A percentile compares a stretch with the other conserved stretches of the same genome.
These are phyloP conservation scores for Phenganax stokvisi DNA, from an alignment of 92 coral and sea anemone genomes.

Conservation along the genomic window DNA sequence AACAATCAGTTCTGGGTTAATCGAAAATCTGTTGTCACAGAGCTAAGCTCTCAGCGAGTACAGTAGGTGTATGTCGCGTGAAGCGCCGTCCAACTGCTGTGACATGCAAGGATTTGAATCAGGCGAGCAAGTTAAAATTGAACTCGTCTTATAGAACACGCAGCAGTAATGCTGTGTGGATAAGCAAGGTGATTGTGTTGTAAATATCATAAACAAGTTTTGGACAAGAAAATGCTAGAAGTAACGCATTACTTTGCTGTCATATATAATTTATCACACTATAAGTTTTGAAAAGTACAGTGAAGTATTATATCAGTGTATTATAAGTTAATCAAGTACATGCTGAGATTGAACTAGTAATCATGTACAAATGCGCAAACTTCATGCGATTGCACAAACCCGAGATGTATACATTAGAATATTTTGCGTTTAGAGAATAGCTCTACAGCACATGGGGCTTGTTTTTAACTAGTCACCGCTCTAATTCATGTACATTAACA, in stretches of 20 bases:
- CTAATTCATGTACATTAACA: too few species aligned
- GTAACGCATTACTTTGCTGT: neutral
- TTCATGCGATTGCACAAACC: too few species aligned
- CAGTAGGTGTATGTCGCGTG: conserved; percentile 11
- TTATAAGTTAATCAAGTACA: neutral
- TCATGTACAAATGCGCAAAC: neutral
- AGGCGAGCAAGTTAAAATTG: neutral
- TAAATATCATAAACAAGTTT: conserved; percentile 28
- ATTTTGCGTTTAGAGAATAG: too few species aligned
- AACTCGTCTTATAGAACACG: conserved; percentile 8
- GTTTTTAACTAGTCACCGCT: too few species aligned
- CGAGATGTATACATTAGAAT: too few species aligned
- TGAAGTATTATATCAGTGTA: neutral
- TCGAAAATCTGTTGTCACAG: conserved; percentile 7
- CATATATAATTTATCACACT: neutral
- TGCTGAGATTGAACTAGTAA: neutral
- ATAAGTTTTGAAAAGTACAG: neutral
- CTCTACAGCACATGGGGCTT: too few species aligned
- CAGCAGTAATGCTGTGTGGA: conserved; percentile 41
- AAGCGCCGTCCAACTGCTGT: conserved; percentile 27
- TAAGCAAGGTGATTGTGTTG: conserved; percentile 27
- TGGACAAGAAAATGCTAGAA: neutral
- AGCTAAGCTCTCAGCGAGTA: conserved; percentile 17
- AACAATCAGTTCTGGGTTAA: neutral
- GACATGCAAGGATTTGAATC: conserved; percentile 14